Conservation (phyloP, 2,113 vertebrate species). For the Cariama cristata region DNA sequence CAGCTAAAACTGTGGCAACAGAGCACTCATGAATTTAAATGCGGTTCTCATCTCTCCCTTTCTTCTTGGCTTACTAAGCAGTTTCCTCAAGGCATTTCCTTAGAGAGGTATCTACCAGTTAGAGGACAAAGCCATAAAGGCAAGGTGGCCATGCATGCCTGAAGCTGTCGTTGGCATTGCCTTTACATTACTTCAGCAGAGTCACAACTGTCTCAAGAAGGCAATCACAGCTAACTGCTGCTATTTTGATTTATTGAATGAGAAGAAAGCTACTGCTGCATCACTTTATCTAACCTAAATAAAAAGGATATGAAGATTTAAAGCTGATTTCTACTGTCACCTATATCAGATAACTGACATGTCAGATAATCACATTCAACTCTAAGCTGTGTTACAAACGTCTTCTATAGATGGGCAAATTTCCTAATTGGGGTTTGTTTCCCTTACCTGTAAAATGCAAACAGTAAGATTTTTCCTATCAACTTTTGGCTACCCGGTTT, state of each 20-base stretch:
- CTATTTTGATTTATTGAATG: background rate
- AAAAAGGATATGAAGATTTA: too few species aligned
- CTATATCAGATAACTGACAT: background rate
- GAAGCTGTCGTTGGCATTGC: background rate
- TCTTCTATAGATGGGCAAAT: background rate
- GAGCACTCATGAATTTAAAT: background rate
- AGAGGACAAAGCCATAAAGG: background rate
- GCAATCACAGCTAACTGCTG: background rate
- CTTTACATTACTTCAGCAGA: background rate
- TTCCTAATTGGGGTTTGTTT: background rate
- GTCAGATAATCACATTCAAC: background rate
- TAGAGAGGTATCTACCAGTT: background rate
- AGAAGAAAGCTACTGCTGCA: background rate
- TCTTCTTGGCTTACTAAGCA: background rate
- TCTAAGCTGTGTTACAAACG: background rate
- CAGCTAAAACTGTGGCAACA: background rate
- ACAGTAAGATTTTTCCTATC: background rate
- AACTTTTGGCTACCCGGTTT: background rate
- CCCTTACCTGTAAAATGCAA: background rate
- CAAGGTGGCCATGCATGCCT: background rate
- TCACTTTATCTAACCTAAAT: background rate
- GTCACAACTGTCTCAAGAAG: background rate
- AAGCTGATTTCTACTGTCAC: background rate
- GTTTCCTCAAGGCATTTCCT: background rate
- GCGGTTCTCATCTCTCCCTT: background rate